A percentile compares a stretch with the other conserved stretches of the same genome.
Conservation (phyloP, 2,888 invertebrate species). For the Rhyacophila evoluta region DNA sequence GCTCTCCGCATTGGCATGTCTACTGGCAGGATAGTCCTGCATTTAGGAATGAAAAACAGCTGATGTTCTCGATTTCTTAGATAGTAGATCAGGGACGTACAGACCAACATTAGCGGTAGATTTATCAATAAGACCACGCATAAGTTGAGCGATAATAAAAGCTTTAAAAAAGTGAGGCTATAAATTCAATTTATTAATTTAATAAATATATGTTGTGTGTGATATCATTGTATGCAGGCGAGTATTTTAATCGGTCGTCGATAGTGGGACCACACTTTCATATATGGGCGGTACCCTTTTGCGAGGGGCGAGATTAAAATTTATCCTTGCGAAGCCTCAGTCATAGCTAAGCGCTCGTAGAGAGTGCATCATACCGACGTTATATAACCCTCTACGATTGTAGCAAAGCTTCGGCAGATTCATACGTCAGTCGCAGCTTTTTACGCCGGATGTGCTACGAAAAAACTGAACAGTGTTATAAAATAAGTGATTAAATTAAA, state of each 20-base stretch:
- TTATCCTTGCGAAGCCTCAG: neutral
- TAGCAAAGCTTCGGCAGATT: neutral
- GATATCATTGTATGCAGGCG: neutral
- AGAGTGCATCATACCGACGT: neutral
- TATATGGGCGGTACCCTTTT: neutral
- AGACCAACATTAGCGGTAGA: too few species aligned
- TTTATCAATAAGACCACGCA: too few species aligned
- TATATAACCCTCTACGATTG: neutral
- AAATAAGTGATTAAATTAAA: too few species aligned
- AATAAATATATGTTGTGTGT: too few species aligned
- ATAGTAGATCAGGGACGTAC: too few species aligned
- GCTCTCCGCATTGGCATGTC: too few species aligned
- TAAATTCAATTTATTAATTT: too few species aligned
- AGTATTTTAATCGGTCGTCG: neutral
- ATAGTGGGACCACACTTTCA: neutral
- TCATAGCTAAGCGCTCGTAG: slow-evolving; percentile 1
- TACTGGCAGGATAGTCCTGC: too few species aligned
- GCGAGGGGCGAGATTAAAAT: slow-evolving; percentile 1
- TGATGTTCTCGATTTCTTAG: too few species aligned
- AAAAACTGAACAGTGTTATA: neutral
- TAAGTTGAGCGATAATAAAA: too few species aligned
- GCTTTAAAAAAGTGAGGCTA: too few species aligned
- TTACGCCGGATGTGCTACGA: neutral
- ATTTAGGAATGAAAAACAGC: too few species aligned
- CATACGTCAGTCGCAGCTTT: neutral